Base-by-base conservation (phyloP, 2,888 invertebrate genomes). In the Drosophila ustulata region DNA sequence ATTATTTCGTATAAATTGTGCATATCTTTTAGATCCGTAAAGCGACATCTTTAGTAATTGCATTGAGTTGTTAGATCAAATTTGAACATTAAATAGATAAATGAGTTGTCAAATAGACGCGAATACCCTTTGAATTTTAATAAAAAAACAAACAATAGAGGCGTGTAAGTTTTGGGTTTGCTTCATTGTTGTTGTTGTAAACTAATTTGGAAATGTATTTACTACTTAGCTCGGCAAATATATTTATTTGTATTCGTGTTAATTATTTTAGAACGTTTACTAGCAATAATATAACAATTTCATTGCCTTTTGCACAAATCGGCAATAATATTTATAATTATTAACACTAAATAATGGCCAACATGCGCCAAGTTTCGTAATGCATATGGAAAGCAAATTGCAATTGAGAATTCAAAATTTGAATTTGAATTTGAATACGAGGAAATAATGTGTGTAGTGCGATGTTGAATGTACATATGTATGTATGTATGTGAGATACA, bases 291-390 rank as follows among this genome's bases (percentile, higher is more conserved):
- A 57, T 9, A 53, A 56, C 52, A 30, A 63, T 64, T 63, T 56
- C 43, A 71, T 71, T 59, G 58, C 66, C 71, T 56, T 49, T 34
- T 34, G 46, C 47, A 51, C 65, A 25, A 58, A 57, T 75, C 65
- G 61, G 43, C 47, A 49, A 63, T 66, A 66, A 46, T 59, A 63
- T 63, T 71, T 49, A 57, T 64, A 71, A 67, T 71, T 67, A 76
- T 65, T 70, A 75, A 65, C 47, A 62, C 65, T 39, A 51, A 63
- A 63, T 52, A 71, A 37, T 50, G 34, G 53, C 25, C 49, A 41
- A 75, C 66, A 66, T 57, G 74, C 75, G 69, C 71, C 61, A 58
- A 43, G 71, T 75, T 74, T 70, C 62, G 53, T 66, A 66, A 70
- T 69, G 45, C 51, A 59, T 23, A 41, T 30, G 52, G 46, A 39